phyloP scores from a whole-genome alignment of 1,140 invertebrate genomes.

The Zaprionus taronus region DNA sequence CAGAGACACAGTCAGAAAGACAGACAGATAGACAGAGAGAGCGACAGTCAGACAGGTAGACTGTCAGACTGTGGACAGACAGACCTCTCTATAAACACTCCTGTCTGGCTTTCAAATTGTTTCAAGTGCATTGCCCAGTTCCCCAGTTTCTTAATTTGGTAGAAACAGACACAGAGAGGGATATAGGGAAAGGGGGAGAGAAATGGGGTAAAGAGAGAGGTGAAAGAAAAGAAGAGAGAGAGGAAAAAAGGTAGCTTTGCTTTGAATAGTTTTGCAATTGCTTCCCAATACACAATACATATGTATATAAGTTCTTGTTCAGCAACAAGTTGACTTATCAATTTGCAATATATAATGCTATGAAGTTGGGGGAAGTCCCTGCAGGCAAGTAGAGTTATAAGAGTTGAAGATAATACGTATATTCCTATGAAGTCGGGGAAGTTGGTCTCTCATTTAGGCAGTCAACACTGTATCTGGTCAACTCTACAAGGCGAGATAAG shows the following conservation, averaged over 20 bases:
- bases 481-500: constrained; percentile 33
- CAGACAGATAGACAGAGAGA: neutral
- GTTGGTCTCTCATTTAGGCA: neutral
- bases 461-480: constrained; percentile 24
- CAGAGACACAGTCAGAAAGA: neutral
- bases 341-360: neutral
- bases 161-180: neutral
- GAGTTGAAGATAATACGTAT: no score
- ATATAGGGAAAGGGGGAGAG: neutral
- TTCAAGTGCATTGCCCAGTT: constrained; percentile 5
- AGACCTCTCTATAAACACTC: constrained; percentile 1
- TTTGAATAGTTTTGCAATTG: no score
- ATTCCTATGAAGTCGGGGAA: neutral
- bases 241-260: neutral
- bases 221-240: neutral
- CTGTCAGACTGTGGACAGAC: neutral
- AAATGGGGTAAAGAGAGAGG: neutral
- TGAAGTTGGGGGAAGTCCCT: neutral
- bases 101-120: constrained; percentile 4
- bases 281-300: neutral
- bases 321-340: neutral
- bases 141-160: neutral
- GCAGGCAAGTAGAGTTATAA: neutral
- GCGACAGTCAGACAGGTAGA: neutral
- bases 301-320: neutral